These are phyloP conservation scores for Scrobipalpa costella DNA, from an alignment of 2,888 invertebrate species.

Conservation along the genomic window DNA sequence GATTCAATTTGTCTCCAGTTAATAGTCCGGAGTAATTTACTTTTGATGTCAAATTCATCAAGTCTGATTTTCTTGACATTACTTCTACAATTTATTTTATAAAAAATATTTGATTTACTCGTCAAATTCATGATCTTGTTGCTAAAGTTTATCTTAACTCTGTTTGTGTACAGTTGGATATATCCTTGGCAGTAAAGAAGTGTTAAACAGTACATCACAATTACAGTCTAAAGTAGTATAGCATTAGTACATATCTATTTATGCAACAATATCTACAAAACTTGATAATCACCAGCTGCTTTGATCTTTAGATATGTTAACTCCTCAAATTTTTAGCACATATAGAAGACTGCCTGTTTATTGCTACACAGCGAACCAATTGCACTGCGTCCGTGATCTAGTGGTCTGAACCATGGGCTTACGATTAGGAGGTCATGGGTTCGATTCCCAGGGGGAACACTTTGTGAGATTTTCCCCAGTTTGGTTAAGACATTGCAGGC, in stretches of 20 bases:
- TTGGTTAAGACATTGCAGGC: no score
- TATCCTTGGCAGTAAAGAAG: conserved; percentile 59
- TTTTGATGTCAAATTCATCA: conserved; percentile 15
- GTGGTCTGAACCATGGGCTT: no score
- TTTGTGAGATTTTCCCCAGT: no score
- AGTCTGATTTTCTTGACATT: conserved; percentile 18
- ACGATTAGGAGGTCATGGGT: no score
- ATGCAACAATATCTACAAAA: conserved; percentile 68
- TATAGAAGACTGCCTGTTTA: conserved; percentile 64
- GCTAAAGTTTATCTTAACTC: neutral
- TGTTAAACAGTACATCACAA: conserved; percentile 70
- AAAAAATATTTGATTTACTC: neutral
- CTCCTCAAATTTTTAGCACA: conserved; percentile 70
- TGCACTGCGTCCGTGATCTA: no score
- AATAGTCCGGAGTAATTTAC: conserved; percentile 20
- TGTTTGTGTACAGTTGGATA: conserved; percentile 6
- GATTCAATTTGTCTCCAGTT: conserved; percentile 33
- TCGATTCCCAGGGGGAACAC: no score
- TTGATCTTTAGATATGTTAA: conserved; percentile 68
- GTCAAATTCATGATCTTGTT: conserved; percentile 4
- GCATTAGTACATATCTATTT: conserved; percentile 60
- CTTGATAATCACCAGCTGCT: conserved; percentile 67
- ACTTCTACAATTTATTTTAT: neutral
- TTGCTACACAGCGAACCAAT: conserved; percentile 69
- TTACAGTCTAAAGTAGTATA: conserved; percentile 52